Evolutionary conservation across 1,140 invertebrate species (phyloP).

Genomic region (Lethocerus indicus): DNA sequence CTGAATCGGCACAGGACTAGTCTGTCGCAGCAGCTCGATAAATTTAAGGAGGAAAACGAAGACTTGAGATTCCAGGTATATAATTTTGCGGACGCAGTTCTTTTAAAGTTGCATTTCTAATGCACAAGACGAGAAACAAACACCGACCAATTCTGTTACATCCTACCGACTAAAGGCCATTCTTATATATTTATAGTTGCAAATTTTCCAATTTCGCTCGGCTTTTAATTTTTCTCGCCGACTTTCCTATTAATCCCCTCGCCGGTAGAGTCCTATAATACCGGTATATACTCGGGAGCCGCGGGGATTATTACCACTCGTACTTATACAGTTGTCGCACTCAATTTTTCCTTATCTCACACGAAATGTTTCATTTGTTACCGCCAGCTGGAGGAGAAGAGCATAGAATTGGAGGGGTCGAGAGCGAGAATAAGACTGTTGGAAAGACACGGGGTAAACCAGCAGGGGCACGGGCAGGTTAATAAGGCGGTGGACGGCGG

Average conservation of each 20-base stretch:
- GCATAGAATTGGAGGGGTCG: conserved; percentile 64
- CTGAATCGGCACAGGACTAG: conserved; percentile 40
- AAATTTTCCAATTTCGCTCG: no score
- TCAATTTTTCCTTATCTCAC: no score
- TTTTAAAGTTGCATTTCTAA: no score
- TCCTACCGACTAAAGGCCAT: no score
- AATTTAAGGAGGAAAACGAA: conserved; percentile 56
- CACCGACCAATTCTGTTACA: no score
- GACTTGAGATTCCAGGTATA: conserved; percentile 63
- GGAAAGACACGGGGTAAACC: conserved; percentile 25
- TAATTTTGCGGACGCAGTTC: no score
- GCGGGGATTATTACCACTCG: neutral
- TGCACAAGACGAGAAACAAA: no score
- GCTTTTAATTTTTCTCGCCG: no score
- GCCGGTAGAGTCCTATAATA: no score
- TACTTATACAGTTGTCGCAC: neutral
- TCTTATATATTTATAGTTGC: no score
- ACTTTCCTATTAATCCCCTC: no score
- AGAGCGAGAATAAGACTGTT: conserved; percentile 50
- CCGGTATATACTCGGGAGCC: neutral
- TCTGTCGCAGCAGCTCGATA: conserved; percentile 48
- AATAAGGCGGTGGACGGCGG: neutral
- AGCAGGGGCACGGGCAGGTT: neutral
- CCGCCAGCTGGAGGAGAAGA: conserved; percentile 55
- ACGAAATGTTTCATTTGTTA: no score